These are phyloP conservation scores for Lagria hirta DNA, from an alignment of 2,888 invertebrate species.

Conservation along the genomic window DNA sequence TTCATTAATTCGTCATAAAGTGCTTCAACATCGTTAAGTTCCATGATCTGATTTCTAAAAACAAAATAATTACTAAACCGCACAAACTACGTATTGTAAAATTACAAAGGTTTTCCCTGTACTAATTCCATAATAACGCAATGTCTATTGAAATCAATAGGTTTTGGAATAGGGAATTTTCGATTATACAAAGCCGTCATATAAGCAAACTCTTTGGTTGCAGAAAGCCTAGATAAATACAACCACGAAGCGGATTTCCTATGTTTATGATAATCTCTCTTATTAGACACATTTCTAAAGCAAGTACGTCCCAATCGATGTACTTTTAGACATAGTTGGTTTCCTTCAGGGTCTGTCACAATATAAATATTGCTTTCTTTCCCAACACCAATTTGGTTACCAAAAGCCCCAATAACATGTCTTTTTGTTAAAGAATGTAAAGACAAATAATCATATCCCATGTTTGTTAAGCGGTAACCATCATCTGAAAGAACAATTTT, in stretches of 20 bases:
- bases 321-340: constrained; percentile 84
- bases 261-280: constrained; percentile 95
- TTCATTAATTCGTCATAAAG: constrained; percentile 95
- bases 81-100: too few relatives aligned
- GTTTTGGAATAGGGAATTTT: constrained; percentile 92
- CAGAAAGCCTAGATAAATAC: constrained; percentile 93
- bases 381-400: constrained; percentile 98
- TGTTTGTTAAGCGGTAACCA: constrained; percentile 93
- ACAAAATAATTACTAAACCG: constrained; percentile 5
- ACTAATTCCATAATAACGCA: constrained; percentile 96
- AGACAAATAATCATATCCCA: constrained; percentile 96
- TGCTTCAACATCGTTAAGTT: constrained; percentile 68
- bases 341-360: constrained; percentile 77
- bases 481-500: constrained; percentile 76
- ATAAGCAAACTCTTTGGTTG: constrained; percentile 96
- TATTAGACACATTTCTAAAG: constrained; percentile 92
- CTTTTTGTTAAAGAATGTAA: constrained; percentile 82
- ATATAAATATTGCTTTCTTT: constrained; percentile 98
- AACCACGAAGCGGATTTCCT: constrained; percentile 91
- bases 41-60: constrained; percentile 61
- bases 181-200: constrained; percentile 91
- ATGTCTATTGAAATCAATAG: constrained; percentile 92
- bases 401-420: constrained; percentile 80
- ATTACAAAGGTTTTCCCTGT: constrained; percentile 77
- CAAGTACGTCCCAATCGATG: constrained; percentile 94